Conservation (phyloP, 2,888 invertebrate species). For the Nematopogon swammerdamellus region DNA sequence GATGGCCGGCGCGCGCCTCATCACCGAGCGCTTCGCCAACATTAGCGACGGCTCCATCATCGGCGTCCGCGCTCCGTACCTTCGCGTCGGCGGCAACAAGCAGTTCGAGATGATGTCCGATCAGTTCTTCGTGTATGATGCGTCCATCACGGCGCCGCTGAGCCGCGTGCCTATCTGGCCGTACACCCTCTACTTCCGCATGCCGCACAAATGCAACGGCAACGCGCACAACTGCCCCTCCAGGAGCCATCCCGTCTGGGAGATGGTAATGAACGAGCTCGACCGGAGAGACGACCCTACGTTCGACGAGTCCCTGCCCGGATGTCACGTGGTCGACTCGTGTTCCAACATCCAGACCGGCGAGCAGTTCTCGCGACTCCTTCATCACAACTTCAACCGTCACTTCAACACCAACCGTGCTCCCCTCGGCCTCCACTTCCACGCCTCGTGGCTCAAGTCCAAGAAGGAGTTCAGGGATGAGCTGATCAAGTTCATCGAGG, state of each 20-base stretch:
- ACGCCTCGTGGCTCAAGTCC: conserved; percentile 92
- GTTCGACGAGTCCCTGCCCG: conserved; percentile 89
- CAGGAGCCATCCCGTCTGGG: conserved; percentile 90
- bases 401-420: conserved; percentile 92
- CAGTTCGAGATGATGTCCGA: conserved; percentile 98
- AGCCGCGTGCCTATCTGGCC: conserved; percentile 94
- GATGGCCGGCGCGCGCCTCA: conserved; percentile 88
- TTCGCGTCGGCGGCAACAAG: conserved; percentile 89
- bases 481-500: conserved; percentile 89
- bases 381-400: conserved; percentile 92
- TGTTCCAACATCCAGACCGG: conserved; percentile 91
- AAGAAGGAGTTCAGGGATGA: conserved; percentile 92
- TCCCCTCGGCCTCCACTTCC: conserved; percentile 89
- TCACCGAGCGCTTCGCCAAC: conserved; percentile 86
- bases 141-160: conserved; percentile 88
- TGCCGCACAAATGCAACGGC: conserved; percentile 94
- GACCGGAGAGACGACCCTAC: conserved; percentile 92
- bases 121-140: conserved; percentile 92
- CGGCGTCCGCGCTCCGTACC: conserved; percentile 83
- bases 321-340: conserved; percentile 93
- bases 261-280: conserved; percentile 94
- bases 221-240: conserved; percentile 93
- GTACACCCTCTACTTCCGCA: conserved; percentile 93
- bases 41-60: conserved; percentile 90
- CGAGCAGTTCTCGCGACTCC: conserved; percentile 84